Base-by-base conservation (phyloP, 2,797 vertebrate species). In the Paedocypris micromegethes region DNA sequence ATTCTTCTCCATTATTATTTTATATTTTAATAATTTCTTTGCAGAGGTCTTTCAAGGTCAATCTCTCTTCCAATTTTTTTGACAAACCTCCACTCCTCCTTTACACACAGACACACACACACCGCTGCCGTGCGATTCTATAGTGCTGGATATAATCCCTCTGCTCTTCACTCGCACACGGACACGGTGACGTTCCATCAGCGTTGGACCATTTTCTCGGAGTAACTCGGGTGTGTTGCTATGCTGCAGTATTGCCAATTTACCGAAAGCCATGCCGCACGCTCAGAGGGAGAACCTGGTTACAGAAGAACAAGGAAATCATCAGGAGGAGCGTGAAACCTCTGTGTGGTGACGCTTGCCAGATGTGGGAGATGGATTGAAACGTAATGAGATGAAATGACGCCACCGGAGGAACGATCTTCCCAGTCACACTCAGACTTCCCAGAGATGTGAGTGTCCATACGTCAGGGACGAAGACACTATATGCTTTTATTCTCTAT, bases 351-450 rank as follows among this genome's bases (percentile, higher is more conserved):
- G 50, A 55, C n/a, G 50, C 58, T 53, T 61, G 50, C 60, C 66
- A 71, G 55, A 58, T 65, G 76, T 75, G 63, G 57, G 68, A 58
- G 60, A 60, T 64, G 53, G 75, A 77, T 75, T 71, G 58, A 76
- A 78, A 78, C 75, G 76, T 78, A 80, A 80, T 80, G 48, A 42
- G 70, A 60, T 77, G 68, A 74, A 70, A 69, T 70, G 60, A 49
- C 64, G 64, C 50, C 42, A 57, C 57, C 50, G 55, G 45, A 68
- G 56, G 65, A 58, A 76, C 64, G 61, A 68, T 78, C 53, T 70
- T 68, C 44, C 23, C 45, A 44, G 64, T 64, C 72, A 74, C 66
- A 49, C 47, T 23, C 23, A 23, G 23, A 23, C 23, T 23, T 23
- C 23, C 23, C 23, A 23, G 23, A 23, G 23, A 23, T 23, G 23